phyloP scores from a whole-genome alignment of 2,797 vertebrate genomes.

The Enteromius argenteus region DNA sequence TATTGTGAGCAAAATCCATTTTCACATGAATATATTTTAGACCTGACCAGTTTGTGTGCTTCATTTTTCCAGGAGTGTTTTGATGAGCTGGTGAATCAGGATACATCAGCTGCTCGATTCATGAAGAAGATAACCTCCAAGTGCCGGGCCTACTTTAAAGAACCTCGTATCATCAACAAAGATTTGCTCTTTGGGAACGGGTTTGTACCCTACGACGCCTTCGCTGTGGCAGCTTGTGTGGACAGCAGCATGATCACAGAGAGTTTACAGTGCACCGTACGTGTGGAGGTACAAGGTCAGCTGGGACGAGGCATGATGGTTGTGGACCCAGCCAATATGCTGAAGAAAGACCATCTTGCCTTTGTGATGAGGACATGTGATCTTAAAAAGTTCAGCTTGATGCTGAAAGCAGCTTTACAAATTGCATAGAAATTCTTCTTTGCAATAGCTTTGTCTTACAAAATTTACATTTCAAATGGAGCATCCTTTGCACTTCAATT shows the following conservation, averaged over 20 bases:
- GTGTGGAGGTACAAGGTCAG: slow-evolving; percentile 76
- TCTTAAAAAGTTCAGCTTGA: slow-evolving; percentile 67
- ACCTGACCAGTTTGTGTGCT: background rate
- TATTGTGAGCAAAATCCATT: background rate
- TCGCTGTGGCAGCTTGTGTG: slow-evolving; percentile 77
- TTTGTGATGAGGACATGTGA: slow-evolving; percentile 76
- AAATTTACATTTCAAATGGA: background rate
- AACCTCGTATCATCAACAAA: slow-evolving; percentile 54
- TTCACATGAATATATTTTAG: no score
- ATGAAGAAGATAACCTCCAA: slow-evolving; percentile 78
- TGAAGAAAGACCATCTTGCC: slow-evolving; percentile 75
- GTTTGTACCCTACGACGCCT: slow-evolving; percentile 81
- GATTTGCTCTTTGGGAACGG: slow-evolving; percentile 73
- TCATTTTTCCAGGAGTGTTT: slow-evolving; percentile 76
- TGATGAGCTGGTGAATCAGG: slow-evolving; percentile 73
- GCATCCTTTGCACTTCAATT: background rate
- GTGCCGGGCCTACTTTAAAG: slow-evolving; percentile 73
- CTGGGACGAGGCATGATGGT: slow-evolving; percentile 79
- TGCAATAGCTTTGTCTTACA: background rate
- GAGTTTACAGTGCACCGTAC: slow-evolving; percentile 71
- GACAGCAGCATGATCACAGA: slow-evolving; percentile 73
- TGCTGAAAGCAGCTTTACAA: slow-evolving; percentile 74
- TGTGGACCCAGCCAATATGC: slow-evolving; percentile 68
- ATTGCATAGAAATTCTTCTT: slow-evolving; percentile 53
- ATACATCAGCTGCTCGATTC: slow-evolving; percentile 72